Evolutionary conservation across 2,113 vertebrate species (phyloP).

Genomic region (Pycnonotus jocosus): DNA sequence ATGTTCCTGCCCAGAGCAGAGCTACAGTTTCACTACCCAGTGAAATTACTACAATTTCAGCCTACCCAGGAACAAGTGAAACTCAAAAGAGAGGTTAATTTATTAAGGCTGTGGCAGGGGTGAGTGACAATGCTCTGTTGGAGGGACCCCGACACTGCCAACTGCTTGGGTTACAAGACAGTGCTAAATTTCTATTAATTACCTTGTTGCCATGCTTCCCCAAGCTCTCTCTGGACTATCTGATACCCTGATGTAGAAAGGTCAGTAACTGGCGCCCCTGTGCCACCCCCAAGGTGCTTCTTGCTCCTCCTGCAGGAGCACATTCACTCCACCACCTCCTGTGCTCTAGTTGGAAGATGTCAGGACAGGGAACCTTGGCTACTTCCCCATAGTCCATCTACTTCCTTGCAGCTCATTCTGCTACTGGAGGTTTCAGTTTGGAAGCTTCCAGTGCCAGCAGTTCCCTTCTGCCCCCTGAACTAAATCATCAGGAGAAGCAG

Average conservation of each 20-base stretch:
- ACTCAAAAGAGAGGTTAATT: neutral
- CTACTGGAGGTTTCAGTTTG: neutral
- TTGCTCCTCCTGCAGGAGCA: neutral
- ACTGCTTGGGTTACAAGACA: neutral
- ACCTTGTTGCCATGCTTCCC: neutral
- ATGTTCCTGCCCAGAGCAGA: neutral
- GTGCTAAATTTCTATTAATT: neutral
- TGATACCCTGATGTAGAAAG: neutral
- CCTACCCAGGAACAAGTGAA: neutral
- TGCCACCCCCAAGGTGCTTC: neutral
- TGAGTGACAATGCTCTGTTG: neutral
- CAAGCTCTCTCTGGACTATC: neutral
- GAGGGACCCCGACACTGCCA: neutral
- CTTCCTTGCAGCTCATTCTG: neutral
- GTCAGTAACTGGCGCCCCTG: neutral
- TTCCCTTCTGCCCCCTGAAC: neutral
- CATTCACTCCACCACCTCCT: neutral
- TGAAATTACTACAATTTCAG: too few species aligned
- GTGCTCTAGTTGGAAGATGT: neutral
- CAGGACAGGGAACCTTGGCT: neutral
- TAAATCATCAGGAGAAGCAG: neutral
- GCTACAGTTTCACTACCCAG: neutral
- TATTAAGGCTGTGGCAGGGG: neutral
- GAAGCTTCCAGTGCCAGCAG: neutral
- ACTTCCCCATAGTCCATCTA: neutral